These are phyloP conservation scores for Peromyscus nudipes DNA, from an alignment of 2,797 vertebrate genomes.

Conservation along the genomic window DNA sequence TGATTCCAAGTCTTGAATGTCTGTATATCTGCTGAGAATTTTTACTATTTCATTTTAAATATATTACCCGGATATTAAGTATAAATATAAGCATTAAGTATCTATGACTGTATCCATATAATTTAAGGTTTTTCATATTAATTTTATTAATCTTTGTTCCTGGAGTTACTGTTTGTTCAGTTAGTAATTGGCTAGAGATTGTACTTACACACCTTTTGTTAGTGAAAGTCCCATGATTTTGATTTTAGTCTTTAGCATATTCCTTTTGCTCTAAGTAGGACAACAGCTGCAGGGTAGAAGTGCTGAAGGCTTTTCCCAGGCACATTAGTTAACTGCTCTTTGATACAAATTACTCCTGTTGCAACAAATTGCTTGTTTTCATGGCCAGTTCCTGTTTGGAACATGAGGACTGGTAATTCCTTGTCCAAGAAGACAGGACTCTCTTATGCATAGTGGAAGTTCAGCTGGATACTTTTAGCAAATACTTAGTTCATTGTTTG, in stretches of 20 bases:
- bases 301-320: background rate
- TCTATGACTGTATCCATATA: background rate
- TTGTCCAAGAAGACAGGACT: background rate
- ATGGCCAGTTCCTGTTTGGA: background rate
- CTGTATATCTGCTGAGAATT: background rate
- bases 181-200: background rate
- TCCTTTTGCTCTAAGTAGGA: background rate
- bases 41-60: background rate
- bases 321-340: background rate
- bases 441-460: background rate
- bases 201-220: background rate
- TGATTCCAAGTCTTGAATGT: background rate
- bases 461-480: background rate
- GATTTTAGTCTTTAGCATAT: background rate
- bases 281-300: background rate
- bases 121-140: background rate
- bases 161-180: background rate
- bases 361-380: background rate
- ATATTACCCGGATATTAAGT: background rate
- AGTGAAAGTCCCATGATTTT: background rate
- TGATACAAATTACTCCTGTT: background rate
- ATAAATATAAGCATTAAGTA: background rate
- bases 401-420: too few species aligned
- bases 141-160: background rate
- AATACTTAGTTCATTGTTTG: background rate